Conservation (phyloP, 2,113 vertebrate species). For the Xiphophorus maculatus region DNA sequence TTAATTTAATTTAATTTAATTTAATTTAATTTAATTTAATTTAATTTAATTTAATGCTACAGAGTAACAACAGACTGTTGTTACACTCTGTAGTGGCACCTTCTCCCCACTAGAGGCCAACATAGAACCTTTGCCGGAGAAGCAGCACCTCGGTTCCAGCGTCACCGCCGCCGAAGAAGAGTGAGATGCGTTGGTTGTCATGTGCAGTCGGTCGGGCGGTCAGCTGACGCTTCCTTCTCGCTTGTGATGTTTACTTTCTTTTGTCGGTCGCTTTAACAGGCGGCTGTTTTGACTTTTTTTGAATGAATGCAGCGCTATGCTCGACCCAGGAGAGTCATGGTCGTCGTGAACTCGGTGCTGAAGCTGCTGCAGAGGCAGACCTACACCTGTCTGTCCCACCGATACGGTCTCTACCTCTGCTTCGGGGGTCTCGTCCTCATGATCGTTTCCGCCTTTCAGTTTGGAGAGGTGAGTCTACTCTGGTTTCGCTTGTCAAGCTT, state of each 20-base stretch:
- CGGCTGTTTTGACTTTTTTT: conserved; percentile 6
- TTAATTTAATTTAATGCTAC: too few relatives aligned
- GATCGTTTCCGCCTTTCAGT: conserved; percentile 96
- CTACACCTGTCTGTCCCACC: conserved; percentile 96
- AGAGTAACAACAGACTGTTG: too few relatives aligned
- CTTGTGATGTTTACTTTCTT: conserved; percentile 47
- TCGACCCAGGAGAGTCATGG: conserved; percentile 81
- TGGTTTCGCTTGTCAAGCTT: neutral
- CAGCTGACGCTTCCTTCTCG: conserved; percentile 59
- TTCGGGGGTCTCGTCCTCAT: conserved; percentile 95
- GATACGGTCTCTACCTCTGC: conserved; percentile 95
- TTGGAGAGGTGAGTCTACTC: conserved; percentile 89
- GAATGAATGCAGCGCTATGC: conserved; percentile 74
- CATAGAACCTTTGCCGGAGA: neutral
- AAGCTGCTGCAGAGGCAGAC: conserved; percentile 96
- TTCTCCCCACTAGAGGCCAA: conserved; percentile 48
- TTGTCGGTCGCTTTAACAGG: neutral
- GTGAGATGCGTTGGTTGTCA: conserved; percentile 25
- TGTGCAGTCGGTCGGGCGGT: conserved; percentile 43
- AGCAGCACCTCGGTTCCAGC: neutral
- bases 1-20: too few relatives aligned
- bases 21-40: too few relatives aligned
- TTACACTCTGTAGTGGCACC: neutral
- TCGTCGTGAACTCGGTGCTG: conserved; percentile 85
- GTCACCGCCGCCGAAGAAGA: conserved; percentile 50